phyloP scores from a whole-genome alignment of 1,140 invertebrate genomes.

The Neocloeon triangulifer region DNA sequence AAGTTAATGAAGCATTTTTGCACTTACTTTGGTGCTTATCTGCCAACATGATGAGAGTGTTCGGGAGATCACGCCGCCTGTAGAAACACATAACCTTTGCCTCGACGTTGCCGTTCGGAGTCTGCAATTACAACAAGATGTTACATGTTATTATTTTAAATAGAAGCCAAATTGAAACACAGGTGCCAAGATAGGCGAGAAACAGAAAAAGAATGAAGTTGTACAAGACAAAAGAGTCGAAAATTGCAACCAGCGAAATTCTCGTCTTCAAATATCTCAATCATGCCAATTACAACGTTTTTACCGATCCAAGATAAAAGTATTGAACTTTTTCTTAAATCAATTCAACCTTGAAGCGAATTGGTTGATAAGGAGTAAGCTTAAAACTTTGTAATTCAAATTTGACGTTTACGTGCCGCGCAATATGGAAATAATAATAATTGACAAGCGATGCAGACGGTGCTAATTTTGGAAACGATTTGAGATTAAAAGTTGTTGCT shows the following conservation, averaged over 20 bases:
- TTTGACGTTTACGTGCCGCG: no score
- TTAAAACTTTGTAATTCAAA: no score
- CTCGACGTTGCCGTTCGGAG: constrained; percentile 90
- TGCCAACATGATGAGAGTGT: constrained; percentile 78
- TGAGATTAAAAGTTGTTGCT: no score
- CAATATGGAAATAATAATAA: no score
- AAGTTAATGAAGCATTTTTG: not conserved
- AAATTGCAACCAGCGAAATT: no score
- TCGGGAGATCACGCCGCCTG: constrained; percentile 83
- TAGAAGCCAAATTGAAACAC: not conserved
- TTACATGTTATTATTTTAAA: not conserved
- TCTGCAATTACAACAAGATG: constrained; percentile 29
- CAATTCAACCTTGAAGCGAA: no score
- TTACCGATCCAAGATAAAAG: not conserved
- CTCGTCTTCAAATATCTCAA: not conserved
- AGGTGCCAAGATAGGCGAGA: not conserved
- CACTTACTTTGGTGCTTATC: constrained; percentile 97
- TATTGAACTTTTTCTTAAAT: no score
- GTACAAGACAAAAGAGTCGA: no score
- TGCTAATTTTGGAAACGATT: no score
- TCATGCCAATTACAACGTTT: not conserved
- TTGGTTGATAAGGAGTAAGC: no score
- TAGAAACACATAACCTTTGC: constrained; percentile 99
- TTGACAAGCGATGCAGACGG: no score
- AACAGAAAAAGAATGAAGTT: no score